Percentiles rank a stretch among this genome's conserved stretches.
Conservation (phyloP, 2,888 invertebrate genomes). For the Nemoura dubitans region DNA sequence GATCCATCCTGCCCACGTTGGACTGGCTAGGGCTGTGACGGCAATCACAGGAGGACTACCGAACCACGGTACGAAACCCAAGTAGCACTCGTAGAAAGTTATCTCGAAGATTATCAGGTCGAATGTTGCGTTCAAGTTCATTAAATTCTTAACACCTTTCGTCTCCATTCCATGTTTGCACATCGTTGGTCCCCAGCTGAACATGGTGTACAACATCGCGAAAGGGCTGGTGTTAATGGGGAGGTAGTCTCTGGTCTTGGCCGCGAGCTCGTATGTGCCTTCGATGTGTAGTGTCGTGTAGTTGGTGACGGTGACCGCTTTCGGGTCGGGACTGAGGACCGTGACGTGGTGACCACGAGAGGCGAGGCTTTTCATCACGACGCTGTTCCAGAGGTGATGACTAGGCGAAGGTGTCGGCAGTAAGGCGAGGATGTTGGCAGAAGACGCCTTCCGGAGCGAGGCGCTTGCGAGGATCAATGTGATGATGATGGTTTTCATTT, state of each 20-base stretch:
- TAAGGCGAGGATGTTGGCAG: constrained; percentile 46
- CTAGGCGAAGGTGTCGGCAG: constrained; percentile 46
- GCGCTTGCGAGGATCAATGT: too few relatives aligned
- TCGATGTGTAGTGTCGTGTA: constrained; percentile 46
- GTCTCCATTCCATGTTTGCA: constrained; percentile 40
- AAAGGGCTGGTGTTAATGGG: background rate
- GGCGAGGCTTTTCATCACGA: constrained; percentile 43
- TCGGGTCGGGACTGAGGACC: constrained; percentile 47
- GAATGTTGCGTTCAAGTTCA: constrained; percentile 41
- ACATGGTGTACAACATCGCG: background rate
- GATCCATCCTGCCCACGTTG: constrained; percentile 39
- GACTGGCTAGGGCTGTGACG: constrained; percentile 46
- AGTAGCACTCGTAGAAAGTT: constrained; percentile 44
- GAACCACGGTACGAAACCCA: constrained; percentile 44
- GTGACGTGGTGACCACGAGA: constrained; percentile 48
- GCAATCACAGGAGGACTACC: constrained; percentile 47
- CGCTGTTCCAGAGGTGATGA: constrained; percentile 49
- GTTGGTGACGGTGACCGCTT: constrained; percentile 45
- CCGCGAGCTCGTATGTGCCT: constrained; percentile 40
- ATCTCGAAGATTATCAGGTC: constrained; percentile 48
- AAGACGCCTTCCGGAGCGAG: background rate
- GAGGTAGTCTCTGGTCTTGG: background rate
- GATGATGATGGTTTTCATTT: too few relatives aligned
- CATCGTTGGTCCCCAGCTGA: constrained; percentile 2
- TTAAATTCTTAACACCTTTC: constrained; percentile 30